Percentiles rank a stretch among this genome's conserved stretches.
These are phyloP conservation scores for fruit fly (Drosophila melanogaster) DNA, from an alignment of 1,140 invertebrate genomes.

Conservation along the genomic window Release_6_plus_ISO1_MT NT_033777.3:30307001-30307500, in stretches of 20 bases:
- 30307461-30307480: constrained; percentile 25
- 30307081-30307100: constrained; percentile 17
- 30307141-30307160: constrained; percentile 21
- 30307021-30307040: constrained; percentile 13
- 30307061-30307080: constrained; percentile 7
- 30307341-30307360: background rate
- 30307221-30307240: background rate
- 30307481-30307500: constrained; percentile 19
- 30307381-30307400: too few relatives aligned
- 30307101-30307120: constrained; percentile 34
- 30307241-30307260: constrained; percentile 6
- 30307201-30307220: constrained; percentile 42
- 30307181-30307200: constrained; percentile 12
- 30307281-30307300: background rate
- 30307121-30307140: constrained; percentile 18
- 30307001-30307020: constrained; percentile 18
- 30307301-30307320: background rate
- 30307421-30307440: constrained; percentile 13
- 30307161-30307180: constrained; percentile 26
- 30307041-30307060: constrained; percentile 4
- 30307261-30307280: background rate
- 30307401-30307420: too few relatives aligned
- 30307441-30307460: background rate
- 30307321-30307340: background rate
- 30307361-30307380: background rate